A percentile compares a stretch with the other conserved stretches of the same genome.
phyloP scores from a whole-genome alignment of 1,140 invertebrate species.

The Drosophila guanche region DNA sequence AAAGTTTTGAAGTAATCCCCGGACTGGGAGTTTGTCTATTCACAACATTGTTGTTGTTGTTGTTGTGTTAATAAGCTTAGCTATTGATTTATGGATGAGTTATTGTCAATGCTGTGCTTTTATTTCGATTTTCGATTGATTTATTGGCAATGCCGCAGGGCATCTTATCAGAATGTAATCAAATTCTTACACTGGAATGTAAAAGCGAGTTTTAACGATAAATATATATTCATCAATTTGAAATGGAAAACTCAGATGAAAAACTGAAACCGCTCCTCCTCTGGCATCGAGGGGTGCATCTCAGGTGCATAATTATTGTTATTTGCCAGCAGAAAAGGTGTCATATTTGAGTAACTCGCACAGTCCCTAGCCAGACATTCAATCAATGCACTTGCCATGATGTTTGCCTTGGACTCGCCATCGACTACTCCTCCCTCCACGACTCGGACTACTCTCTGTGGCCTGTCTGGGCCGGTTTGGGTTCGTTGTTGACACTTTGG shows the following conservation, averaged over 20 bases:
- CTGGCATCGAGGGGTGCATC: slow-evolving; percentile 6
- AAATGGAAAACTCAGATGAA: slow-evolving; percentile 24
- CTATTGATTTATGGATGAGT: slow-evolving; percentile 28
- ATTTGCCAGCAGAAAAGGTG: slow-evolving; percentile 50
- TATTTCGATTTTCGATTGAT: slow-evolving; percentile 28
- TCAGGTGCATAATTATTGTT: slow-evolving; percentile 46
- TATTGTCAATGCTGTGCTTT: slow-evolving; percentile 10
- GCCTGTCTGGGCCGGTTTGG: slow-evolving; percentile 13
- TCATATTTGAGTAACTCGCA: slow-evolving; percentile 48
- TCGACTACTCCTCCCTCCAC: not conserved
- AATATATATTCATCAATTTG: slow-evolving; percentile 35
- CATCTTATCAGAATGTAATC: slow-evolving; percentile 13
- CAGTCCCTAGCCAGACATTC: slow-evolving; percentile 30
- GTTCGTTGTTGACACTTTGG: slow-evolving; percentile 61
- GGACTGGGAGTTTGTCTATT: not conserved
- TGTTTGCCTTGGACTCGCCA: slow-evolving; percentile 53
- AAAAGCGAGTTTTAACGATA: slow-evolving; percentile 31
- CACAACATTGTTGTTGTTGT: not conserved
- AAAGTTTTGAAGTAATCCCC: slow-evolving; percentile 35
- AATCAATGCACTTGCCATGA: slow-evolving; percentile 42
- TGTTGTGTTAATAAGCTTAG: slow-evolving; percentile 35
- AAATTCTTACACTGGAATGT: slow-evolving; percentile 49
- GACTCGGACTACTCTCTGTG: not conserved
- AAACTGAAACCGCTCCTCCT: not conserved
- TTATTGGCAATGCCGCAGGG: slow-evolving; percentile 19